Evolutionary conservation across 2,113 vertebrate species (phyloP).

Genomic region (Salvator merianae): DNA sequence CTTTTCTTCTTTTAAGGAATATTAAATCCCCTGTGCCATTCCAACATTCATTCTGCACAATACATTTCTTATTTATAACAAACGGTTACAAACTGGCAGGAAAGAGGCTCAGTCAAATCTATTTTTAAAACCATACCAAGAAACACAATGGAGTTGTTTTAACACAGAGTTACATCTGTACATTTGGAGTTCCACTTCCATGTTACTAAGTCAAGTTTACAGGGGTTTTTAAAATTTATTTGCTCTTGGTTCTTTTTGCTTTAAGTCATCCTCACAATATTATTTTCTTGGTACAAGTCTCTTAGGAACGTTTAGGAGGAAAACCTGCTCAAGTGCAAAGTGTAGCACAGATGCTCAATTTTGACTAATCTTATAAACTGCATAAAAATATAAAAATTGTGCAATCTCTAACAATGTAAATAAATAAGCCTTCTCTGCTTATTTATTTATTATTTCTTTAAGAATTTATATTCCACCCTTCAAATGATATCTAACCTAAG

Average conservation of each 20-base stretch:
- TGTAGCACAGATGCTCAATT: no score
- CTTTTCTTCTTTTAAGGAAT: neutral
- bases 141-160: no score
- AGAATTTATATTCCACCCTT: no score
- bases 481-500: no score
- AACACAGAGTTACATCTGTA: no score
- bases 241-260: constrained; percentile 65
- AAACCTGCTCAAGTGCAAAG: constrained; percentile 57
- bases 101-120: constrained; percentile 50
- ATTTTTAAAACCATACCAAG: neutral
- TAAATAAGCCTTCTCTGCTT: no score
- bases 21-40: constrained; percentile 45
- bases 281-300: constrained; percentile 64
- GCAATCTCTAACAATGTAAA: no score
- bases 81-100: constrained; percentile 50
- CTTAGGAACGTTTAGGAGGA: constrained; percentile 64
- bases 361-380: no score
- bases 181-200: constrained; percentile 53
- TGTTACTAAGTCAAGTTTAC: constrained; percentile 57
- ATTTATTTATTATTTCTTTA: no score
- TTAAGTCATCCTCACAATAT: constrained; percentile 68
- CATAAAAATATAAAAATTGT: no score
- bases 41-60: constrained; percentile 47
- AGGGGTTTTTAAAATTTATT: constrained; percentile 70
- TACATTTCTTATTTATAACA: constrained; percentile 55